Evolutionary conservation across 2,113 vertebrate genomes (phyloP).

Genomic region (Panurus biarmicus): DNA sequence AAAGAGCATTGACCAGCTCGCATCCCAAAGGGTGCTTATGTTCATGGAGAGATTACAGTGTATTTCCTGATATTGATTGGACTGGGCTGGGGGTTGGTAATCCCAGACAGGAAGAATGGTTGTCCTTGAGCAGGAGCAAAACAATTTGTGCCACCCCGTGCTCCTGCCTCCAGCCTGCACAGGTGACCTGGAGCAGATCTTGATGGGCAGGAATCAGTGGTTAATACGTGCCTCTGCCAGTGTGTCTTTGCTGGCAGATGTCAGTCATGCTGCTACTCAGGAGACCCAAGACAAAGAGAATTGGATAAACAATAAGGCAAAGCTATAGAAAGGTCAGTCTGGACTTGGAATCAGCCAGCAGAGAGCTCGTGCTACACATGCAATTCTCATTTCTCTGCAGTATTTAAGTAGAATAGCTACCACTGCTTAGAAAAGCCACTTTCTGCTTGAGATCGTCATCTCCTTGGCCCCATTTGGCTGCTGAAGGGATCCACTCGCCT

Average conservation of each 20-base stretch:
- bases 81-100: background rate
- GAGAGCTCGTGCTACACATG: background rate
- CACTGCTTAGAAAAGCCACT: background rate
- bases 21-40: slow-evolving; percentile 23
- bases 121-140: slow-evolving; percentile 35
- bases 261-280: background rate
- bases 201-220: background rate
- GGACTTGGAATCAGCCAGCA: slow-evolving; percentile 23
- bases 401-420: background rate
- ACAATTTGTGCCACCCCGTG: background rate
- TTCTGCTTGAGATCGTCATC: background rate
- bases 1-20: slow-evolving; percentile 38
- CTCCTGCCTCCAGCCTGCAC: background rate
- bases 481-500: background rate
- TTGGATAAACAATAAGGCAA: slow-evolving; percentile 34
- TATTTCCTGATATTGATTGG: slow-evolving; percentile 37
- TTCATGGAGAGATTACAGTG: background rate
- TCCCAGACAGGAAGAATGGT: background rate
- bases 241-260: background rate
- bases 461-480: background rate
- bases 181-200: slow-evolving; percentile 21
- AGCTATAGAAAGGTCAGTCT: slow-evolving; percentile 32
- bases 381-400: slow-evolving; percentile 28
- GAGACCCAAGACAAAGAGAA: slow-evolving; percentile 43
- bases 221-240: background rate